Percentiles rank a stretch among this genome's conserved stretches.
phyloP scores from a whole-genome alignment of 2,113 vertebrate species.

The Eurypyga helias region DNA sequence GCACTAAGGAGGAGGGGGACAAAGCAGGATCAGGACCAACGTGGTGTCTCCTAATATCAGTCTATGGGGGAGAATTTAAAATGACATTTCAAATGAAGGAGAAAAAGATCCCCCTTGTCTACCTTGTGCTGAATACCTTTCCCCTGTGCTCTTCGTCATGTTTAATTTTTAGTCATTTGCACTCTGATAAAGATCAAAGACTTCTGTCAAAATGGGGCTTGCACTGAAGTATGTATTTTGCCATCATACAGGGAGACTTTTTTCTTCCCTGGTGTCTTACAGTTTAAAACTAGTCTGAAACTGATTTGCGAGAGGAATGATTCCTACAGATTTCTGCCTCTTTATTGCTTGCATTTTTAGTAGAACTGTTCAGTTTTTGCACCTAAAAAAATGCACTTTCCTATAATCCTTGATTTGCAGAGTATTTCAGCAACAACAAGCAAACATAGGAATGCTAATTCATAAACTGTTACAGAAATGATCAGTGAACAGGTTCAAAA shows the following conservation, averaged over 20 bases:
- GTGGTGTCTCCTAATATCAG: background rate
- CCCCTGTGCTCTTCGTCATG: constrained; percentile 17
- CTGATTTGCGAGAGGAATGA: background rate
- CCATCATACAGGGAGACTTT: constrained; percentile 27
- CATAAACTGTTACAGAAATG: background rate
- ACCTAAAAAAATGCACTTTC: background rate
- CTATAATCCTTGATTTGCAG: background rate
- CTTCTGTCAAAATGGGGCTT: constrained; percentile 28
- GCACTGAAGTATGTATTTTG: constrained; percentile 28
- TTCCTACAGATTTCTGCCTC: background rate
- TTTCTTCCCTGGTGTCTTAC: background rate
- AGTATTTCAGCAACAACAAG: background rate
- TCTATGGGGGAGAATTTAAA: background rate
- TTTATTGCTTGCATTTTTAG: background rate
- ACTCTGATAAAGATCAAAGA: constrained; percentile 63
- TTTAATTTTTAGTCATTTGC: constrained; percentile 66
- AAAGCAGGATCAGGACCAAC: background rate
- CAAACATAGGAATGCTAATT: background rate
- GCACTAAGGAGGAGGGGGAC: background rate
- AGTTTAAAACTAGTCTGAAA: constrained; percentile 13
- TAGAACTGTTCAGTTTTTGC: background rate
- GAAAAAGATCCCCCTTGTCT: constrained; percentile 2
- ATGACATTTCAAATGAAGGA: constrained; percentile 27
- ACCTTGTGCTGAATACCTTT: background rate
- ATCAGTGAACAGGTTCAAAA: background rate